Base-by-base conservation (phyloP, 2,888 invertebrate genomes). In the Cheilosia scutellata region DNA sequence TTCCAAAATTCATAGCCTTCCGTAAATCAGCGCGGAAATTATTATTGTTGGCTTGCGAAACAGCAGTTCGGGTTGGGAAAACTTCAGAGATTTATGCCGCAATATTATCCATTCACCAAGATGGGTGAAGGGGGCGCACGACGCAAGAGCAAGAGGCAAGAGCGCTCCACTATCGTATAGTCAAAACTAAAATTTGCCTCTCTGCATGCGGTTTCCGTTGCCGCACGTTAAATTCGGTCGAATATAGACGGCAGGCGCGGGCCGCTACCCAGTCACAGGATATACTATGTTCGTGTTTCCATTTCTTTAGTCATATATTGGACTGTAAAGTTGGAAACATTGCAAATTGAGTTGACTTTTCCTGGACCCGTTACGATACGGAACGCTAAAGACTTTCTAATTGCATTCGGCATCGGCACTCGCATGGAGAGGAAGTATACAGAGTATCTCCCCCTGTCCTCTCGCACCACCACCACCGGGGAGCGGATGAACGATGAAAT, bases 21-120 rank as follows among this genome's bases (percentile, higher is more conserved):
- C 42, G 79, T 84, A 84, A 79, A 84, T 84, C 84, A 79, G 58
- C 79, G 66, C 47, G 60, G 53, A 84, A 79, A 84, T 79, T 75
- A 84, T 83, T 83, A 70, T 84, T 79, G 79, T 70, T 65, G 79
- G 79, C 44, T 60, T 57, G 75, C 74, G 70, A 71, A 84, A 55
- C 79, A 74, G 70, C 70, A 63, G 62, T 79, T 70, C 20, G 63
- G 49, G 47, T 27, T 27, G 6, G 47, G 57, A 57, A 65, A 49
- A 25, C 75, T 47, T 77, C 58, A 31, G 57, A 68, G 72, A 84
- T 79, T 84, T 84, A 84, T 84, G 75, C 70, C 79, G 33, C 75
- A 79, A 79, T 63, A 68, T 68, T 53, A 53, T 47, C 62, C 75
- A 51, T 70, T 63, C 55, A 47, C 6, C n/a, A 20, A 33, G 37